Conservation (phyloP, 2,797 vertebrate genomes). For the Melanotaenia pygmaea region DNA sequence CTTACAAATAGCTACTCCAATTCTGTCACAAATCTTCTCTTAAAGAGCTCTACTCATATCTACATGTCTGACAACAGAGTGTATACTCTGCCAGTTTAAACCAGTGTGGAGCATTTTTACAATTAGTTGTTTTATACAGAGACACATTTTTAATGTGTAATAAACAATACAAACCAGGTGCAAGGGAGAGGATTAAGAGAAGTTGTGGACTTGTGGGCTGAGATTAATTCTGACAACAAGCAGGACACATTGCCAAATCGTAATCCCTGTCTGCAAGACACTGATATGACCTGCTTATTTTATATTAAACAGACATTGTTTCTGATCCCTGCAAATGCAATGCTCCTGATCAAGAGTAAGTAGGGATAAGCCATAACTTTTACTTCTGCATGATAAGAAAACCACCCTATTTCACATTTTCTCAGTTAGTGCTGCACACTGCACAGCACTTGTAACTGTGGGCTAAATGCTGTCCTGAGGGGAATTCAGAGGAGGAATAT, state of each 20-base stretch:
- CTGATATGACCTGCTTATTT: not conserved
- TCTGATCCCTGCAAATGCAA: slow-evolving; percentile 19
- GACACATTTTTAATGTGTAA: no score
- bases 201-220: not conserved
- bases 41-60: slow-evolving; percentile 10
- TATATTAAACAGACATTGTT: slow-evolving; percentile 6
- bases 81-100: not conserved
- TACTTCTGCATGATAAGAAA: slow-evolving; percentile 15
- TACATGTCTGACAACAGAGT: slow-evolving; percentile 10
- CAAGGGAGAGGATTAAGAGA: slow-evolving; percentile 8
- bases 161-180: slow-evolving; percentile 23
- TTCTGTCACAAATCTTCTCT: not conserved
- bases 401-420: slow-evolving; percentile 27
- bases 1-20: slow-evolving; percentile 9
- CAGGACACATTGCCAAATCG: slow-evolving; percentile 8
- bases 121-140: no score
- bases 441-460: slow-evolving; percentile 48
- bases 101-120: no score
- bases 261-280: slow-evolving; percentile 19
- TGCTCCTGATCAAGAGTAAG: not conserved
- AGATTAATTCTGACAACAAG: slow-evolving; percentile 12
- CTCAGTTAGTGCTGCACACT: slow-evolving; percentile 27
- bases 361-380: slow-evolving; percentile 1
- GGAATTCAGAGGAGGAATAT: slow-evolving; percentile 50
- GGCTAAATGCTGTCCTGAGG: slow-evolving; percentile 50